Percentiles rank a stretch among this genome's conserved stretches.
Conservation (phyloP, 53 echinoderm and acorn worm genomes). For the Patiria pectinifera region DNA sequence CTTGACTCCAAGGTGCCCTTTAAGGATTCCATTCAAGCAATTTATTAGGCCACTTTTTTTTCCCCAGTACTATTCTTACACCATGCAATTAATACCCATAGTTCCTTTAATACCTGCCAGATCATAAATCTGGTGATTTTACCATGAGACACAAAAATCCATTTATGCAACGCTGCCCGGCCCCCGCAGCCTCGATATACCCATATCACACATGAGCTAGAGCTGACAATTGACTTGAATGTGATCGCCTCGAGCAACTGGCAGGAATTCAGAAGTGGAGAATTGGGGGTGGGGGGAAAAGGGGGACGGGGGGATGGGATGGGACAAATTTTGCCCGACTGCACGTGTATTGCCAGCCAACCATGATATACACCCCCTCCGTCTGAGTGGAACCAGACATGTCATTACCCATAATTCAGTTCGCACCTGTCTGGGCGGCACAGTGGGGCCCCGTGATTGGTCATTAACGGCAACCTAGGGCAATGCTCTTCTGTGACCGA, state of each 20-base stretch:
- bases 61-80: background rate
- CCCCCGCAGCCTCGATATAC: constrained; percentile 7
- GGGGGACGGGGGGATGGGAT: background rate
- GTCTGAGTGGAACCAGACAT: constrained; percentile 58
- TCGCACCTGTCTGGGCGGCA: constrained; percentile 58
- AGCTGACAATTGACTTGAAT: constrained; percentile 42
- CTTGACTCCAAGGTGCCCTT: too few species aligned
- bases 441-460: constrained; percentile 53
- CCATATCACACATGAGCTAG: constrained; percentile 6
- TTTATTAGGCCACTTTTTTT: background rate
- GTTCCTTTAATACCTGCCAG: background rate
- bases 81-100: background rate
- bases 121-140: constrained; percentile 20
- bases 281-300: background rate
- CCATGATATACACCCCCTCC: background rate
- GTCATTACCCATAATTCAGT: constrained; percentile 55
- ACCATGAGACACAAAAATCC: constrained; percentile 22
- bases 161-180: constrained; percentile 13
- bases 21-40: too few species aligned
- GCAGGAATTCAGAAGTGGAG: background rate
- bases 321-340: background rate
- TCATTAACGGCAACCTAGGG: constrained; percentile 59
- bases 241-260: constrained; percentile 20
- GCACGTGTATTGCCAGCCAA: constrained; percentile 25
- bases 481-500: constrained; percentile 60